These are phyloP conservation scores for Lymantria monacha DNA, from an alignment of 2,888 invertebrate species.

Conservation along the genomic window DNA sequence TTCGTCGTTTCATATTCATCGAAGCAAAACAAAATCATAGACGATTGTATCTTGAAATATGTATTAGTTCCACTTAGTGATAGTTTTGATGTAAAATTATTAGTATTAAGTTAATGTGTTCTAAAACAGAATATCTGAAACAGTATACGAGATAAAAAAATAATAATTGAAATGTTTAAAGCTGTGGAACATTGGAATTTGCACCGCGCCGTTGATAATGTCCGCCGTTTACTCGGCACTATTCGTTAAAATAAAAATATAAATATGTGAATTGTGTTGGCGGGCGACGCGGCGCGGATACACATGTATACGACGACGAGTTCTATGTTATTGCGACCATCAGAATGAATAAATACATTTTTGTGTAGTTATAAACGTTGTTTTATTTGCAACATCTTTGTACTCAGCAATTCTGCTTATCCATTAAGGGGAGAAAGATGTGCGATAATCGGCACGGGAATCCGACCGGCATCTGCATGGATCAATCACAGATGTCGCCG, in stretches of 20 bases:
- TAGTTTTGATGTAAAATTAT: constrained; percentile 53
- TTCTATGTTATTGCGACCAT: constrained; percentile 80
- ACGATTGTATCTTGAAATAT: constrained; percentile 23
- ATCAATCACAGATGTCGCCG: too few species aligned
- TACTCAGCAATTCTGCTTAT: too few species aligned
- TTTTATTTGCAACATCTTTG: constrained; percentile 42
- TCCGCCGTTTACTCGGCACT: constrained; percentile 46
- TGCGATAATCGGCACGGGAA: too few species aligned
- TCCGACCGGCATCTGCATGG: too few species aligned
- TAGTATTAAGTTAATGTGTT: constrained; percentile 78
- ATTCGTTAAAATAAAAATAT: constrained; percentile 38
- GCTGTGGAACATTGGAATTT: constrained; percentile 58
- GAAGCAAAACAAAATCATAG: constrained; percentile 29
- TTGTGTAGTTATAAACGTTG: constrained; percentile 74
- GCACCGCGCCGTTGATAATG: constrained; percentile 52
- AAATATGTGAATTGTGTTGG: constrained; percentile 24
- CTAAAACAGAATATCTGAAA: constrained; percentile 80
- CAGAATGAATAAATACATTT: constrained; percentile 80
- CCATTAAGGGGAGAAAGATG: too few species aligned
- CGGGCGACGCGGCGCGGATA: constrained; percentile 60
- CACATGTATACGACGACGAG: constrained; percentile 77
- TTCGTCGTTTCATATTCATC: constrained; percentile 44
- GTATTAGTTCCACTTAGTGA: constrained; percentile 52
- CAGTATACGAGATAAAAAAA: constrained; percentile 75
- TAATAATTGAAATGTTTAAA: constrained; percentile 59